Conservation (phyloP, 23 tunicate species). For the Aplidium turbinatum region DNA sequence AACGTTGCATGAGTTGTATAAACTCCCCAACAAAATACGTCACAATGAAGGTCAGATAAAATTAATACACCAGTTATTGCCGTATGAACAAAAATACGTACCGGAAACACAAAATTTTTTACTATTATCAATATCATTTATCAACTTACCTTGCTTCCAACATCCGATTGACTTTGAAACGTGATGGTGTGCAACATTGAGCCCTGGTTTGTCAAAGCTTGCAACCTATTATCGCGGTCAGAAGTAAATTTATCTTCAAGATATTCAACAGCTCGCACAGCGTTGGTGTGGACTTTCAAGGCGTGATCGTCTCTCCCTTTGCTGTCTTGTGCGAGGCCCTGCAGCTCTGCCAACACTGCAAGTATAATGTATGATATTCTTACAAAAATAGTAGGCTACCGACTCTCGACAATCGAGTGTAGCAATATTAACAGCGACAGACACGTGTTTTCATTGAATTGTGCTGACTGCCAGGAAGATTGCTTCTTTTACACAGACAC, state of each 20-base stretch:
- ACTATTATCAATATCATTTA: no score
- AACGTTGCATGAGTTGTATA: not conserved
- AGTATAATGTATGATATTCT: no score
- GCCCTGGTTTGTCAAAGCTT: slow-evolving; percentile 60
- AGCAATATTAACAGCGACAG: no score
- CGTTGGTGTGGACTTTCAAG: slow-evolving; percentile 44
- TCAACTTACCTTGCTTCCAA: slow-evolving; percentile 30
- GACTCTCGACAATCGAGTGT: no score
- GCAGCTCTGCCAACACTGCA: slow-evolving; percentile 61
- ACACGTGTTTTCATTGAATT: no score
- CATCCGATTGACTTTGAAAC: slow-evolving; percentile 37
- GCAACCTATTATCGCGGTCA: slow-evolving; percentile 19
- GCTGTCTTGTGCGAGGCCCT: slow-evolving; percentile 73
- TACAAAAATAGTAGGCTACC: no score
- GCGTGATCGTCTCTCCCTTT: slow-evolving; percentile 56
- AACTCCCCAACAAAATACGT: no score
- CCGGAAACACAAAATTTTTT: no score
- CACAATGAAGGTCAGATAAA: no score
- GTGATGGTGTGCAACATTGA: slow-evolving; percentile 49
- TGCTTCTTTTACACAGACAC: no score
- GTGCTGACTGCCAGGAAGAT: no score
- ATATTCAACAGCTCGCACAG: slow-evolving; percentile 42
- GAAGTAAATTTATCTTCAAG: slow-evolving; percentile 39
- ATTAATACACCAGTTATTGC: not conserved
- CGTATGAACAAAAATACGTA: no score